Percentiles rank a stretch among this genome's conserved stretches.
Conservation (phyloP, 1,140 invertebrate species). For the Scaptomyza hsui region DNA sequence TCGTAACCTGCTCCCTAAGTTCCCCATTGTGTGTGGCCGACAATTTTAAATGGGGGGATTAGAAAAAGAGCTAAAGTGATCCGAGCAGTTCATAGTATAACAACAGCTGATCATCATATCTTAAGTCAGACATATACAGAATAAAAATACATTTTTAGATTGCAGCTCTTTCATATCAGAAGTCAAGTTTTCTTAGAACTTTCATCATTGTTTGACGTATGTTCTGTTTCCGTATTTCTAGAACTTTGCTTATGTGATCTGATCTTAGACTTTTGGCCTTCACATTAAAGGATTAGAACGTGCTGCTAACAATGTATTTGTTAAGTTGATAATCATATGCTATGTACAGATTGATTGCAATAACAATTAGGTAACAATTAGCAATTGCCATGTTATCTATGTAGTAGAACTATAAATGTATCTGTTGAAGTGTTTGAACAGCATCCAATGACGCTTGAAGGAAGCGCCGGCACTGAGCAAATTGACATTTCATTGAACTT, state of each 20-base stretch:
- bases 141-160: too few relatives aligned
- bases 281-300: not conserved
- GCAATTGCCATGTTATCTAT: slow-evolving; percentile 14
- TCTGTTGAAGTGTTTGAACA: slow-evolving; percentile 6
- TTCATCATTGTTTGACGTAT: too few relatives aligned
- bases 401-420: not conserved
- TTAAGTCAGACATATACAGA: not conserved
- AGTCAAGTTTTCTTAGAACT: too few relatives aligned
- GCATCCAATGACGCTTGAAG: slow-evolving; percentile 4
- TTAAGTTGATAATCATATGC: not conserved
- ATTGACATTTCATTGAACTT: slow-evolving; percentile 70
- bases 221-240: too few relatives aligned
- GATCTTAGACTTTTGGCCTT: not conserved
- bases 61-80: slow-evolving; percentile 1
- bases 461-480: not conserved
- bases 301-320: not conserved
- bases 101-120: not conserved
- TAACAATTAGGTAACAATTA: slow-evolving; percentile 12
- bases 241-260: not conserved
- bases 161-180: too few relatives aligned
- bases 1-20: slow-evolving; percentile 14
- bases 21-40: slow-evolving; percentile 8
- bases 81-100: slow-evolving; percentile 3
- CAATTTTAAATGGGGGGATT: slow-evolving; percentile 8
- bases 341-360: slow-evolving; percentile 3